Percentiles rank a stretch among this genome's conserved stretches.
phyloP scores from a whole-genome alignment of 1,140 invertebrate genomes.

The Chelonus insularis region DNA sequence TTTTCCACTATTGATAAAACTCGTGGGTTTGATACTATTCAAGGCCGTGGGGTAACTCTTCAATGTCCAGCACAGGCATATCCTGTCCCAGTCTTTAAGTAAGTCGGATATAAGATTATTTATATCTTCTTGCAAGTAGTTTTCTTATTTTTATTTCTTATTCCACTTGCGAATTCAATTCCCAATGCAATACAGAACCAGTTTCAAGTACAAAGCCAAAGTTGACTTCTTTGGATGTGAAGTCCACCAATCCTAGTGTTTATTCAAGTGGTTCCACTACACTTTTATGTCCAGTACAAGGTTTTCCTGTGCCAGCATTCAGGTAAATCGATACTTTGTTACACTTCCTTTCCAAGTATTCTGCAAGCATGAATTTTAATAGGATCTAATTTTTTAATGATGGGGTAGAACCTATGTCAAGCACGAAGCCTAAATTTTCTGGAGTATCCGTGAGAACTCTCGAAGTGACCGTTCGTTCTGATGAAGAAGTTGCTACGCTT shows the following conservation, averaged over 20 bases:
- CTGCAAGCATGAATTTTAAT: constrained; percentile 9
- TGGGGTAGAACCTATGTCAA: constrained; percentile 62
- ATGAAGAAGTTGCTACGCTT: constrained; percentile 68
- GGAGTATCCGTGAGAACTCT: constrained; percentile 32
- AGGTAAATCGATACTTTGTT: constrained; percentile 40
- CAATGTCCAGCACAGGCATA: constrained; percentile 65
- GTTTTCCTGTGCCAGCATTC: constrained; percentile 58
- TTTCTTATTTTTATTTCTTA: background rate
- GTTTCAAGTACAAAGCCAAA: constrained; percentile 62
- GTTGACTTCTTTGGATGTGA: constrained; percentile 58
- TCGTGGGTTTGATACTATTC: constrained; percentile 50
- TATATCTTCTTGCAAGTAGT: background rate
- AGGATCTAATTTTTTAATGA: constrained; percentile 14
- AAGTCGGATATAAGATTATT: constrained; percentile 36
- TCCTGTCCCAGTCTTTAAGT: constrained; percentile 67
- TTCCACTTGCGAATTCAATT: background rate
- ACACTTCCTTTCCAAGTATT: constrained; percentile 1
- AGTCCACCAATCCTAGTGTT: constrained; percentile 51
- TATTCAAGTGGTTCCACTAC: constrained; percentile 43
- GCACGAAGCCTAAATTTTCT: constrained; percentile 69
- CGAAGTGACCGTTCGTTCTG: constrained; percentile 63
- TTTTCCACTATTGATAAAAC: constrained; percentile 59
- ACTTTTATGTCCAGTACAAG: constrained; percentile 67
- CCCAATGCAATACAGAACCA: constrained; percentile 52
- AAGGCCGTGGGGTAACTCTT: constrained; percentile 50